Conservation (phyloP, 2,888 invertebrate species). For the Branchellion lobata region DNA sequence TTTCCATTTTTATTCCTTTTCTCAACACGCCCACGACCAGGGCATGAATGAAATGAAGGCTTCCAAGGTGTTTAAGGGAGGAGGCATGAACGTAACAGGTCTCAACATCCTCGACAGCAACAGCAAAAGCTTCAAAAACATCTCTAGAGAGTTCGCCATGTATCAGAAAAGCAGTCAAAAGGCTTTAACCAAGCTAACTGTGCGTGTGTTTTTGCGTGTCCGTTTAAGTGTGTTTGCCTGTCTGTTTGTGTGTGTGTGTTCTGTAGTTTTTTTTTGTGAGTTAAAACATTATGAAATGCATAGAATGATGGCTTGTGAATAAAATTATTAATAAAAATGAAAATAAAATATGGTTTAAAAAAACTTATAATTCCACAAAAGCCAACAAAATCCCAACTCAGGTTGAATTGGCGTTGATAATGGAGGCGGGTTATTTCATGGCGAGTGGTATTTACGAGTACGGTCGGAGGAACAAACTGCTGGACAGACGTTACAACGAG, state of each 20-base stretch:
- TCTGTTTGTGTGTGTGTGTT: too few relatives aligned
- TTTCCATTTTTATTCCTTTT: too few relatives aligned
- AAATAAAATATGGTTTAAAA: neutral
- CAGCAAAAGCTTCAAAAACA: conserved; percentile 63
- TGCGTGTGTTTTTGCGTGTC: too few relatives aligned
- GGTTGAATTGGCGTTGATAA: conserved; percentile 44
- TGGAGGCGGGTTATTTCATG: conserved; percentile 36
- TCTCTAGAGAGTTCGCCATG: neutral
- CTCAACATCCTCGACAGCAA: conserved; percentile 48
- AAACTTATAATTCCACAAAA: neutral
- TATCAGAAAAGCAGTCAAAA: neutral
- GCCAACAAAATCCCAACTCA: neutral
- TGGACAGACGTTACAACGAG: conserved; percentile 18
- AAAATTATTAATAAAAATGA: neutral
- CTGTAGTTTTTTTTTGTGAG: neutral
- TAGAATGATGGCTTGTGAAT: too few relatives aligned
- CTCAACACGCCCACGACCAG: too few relatives aligned
- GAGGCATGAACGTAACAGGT: conserved; percentile 51
- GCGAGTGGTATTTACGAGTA: conserved; percentile 20
- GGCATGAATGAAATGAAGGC: conserved; percentile 48
- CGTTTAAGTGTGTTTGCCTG: too few relatives aligned
- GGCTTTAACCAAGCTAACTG: neutral
- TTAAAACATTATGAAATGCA: neutral
- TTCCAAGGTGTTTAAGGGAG: conserved; percentile 43
- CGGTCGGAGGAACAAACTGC: neutral